phyloP scores from a whole-genome alignment of 2,888 invertebrate species.

The Altica lythri region DNA sequence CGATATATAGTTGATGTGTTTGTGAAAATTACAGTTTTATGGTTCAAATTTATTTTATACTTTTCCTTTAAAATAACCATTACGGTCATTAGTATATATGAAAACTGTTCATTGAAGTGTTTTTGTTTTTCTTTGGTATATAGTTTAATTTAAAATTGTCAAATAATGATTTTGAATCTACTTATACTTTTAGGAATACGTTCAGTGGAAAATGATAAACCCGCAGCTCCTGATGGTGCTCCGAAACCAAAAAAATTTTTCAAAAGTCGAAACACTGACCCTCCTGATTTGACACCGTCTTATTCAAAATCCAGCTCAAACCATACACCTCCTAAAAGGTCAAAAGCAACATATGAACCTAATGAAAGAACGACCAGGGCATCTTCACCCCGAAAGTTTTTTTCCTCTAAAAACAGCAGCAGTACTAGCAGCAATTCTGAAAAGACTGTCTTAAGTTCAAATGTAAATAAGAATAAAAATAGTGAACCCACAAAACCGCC shows the following conservation, averaged over 20 bases:
- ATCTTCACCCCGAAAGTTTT: conserved; percentile 50
- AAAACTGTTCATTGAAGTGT: no score
- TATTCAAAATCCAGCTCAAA: conserved; percentile 39
- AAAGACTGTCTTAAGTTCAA: conserved; percentile 51
- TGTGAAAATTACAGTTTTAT: no score
- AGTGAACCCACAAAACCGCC: conserved; percentile 64
- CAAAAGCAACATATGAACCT: conserved; percentile 35
- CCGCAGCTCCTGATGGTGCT: conserved; percentile 49
- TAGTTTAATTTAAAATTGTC: no score
- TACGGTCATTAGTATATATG: no score
- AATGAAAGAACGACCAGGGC: conserved; percentile 35
- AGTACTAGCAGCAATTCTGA: conserved; percentile 40
- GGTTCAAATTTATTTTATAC: no score
- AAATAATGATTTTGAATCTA: no score
- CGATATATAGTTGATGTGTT: no score
- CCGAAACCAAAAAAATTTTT: conserved; percentile 87
- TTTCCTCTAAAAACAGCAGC: conserved; percentile 50
- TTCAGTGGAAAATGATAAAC: conserved; percentile 36
- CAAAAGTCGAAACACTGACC: conserved; percentile 78
- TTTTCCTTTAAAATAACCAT: no score
- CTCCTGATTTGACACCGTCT: conserved; percentile 56
- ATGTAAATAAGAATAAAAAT: conserved; percentile 48
- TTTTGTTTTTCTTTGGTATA: no score
- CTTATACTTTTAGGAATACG: conserved; percentile 34
- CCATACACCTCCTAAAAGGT: conserved; percentile 42